These are phyloP conservation scores for Eupristina koningsbergeri DNA, from an alignment of 1,140 invertebrate species.

Conservation along the genomic window DNA sequence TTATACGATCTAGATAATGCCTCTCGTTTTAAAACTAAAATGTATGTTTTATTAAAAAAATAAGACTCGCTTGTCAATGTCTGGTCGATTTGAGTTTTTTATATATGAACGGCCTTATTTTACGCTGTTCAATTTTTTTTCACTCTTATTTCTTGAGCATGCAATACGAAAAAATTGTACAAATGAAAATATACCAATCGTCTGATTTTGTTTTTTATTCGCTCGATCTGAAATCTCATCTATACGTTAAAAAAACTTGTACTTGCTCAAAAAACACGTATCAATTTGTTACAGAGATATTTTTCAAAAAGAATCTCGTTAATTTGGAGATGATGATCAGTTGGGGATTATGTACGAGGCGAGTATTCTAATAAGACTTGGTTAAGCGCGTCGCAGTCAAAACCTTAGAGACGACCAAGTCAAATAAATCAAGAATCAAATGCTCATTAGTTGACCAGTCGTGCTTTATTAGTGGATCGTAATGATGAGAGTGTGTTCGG, in stretches of 20 bases:
- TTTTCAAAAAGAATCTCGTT: background rate
- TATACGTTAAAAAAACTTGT: too few species aligned
- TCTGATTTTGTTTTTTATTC: background rate
- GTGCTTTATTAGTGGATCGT: background rate
- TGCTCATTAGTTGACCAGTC: slow-evolving; percentile 12
- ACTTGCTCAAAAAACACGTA: too few species aligned
- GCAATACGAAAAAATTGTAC: background rate
- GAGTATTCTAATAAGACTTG: background rate
- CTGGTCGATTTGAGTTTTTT: background rate
- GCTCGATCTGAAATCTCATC: too few species aligned
- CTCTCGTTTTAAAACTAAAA: background rate
- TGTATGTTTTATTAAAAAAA: background rate
- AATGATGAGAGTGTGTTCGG: background rate
- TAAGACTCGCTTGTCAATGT: background rate
- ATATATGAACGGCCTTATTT: too few species aligned
- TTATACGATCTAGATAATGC: slow-evolving; percentile 3
- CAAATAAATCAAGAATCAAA: slow-evolving; percentile 19
- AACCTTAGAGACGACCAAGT: slow-evolving; percentile 19
- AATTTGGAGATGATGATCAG: background rate
- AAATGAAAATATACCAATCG: background rate
- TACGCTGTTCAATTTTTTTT: background rate
- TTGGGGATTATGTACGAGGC: background rate
- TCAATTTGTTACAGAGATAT: too few species aligned
- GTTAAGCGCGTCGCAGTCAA: background rate
- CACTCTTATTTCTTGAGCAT: background rate